Conservation (phyloP, 2,113 vertebrate genomes). For the Carettochelys insculpta region DNA sequence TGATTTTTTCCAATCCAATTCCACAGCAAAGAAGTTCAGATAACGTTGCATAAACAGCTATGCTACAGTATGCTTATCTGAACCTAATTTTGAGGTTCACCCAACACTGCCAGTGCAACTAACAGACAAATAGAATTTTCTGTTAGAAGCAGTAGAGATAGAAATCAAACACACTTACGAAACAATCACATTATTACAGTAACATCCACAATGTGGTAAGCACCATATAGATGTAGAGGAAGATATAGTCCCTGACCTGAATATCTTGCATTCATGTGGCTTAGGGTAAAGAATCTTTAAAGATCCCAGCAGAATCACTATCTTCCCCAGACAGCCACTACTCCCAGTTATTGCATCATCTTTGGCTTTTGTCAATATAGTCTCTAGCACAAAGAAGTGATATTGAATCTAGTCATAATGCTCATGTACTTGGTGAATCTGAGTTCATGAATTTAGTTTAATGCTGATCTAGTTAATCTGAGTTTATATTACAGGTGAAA, state of each 20-base stretch:
- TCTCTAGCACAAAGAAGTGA: neutral
- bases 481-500: neutral
- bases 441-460: neutral
- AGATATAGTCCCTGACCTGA: rapidly evolving
- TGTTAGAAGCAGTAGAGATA: neutral
- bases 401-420: neutral
- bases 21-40: neutral
- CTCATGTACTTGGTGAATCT: neutral
- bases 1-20: neutral
- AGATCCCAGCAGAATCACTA: neutral
- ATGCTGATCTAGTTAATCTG: neutral
- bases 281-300: neutral
- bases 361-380: neutral
- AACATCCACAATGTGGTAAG: neutral
- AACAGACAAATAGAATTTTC: neutral
- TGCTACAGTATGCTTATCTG: neutral
- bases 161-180: neutral
- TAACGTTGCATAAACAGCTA: neutral
- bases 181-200: neutral
- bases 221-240: neutral
- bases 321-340: neutral
- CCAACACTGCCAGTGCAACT: neutral
- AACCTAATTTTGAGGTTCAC: neutral
- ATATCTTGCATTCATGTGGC: neutral
- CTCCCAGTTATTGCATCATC: neutral